These are phyloP conservation scores for Fratercula arctica DNA, from an alignment of 2,797 vertebrate genomes.

Conservation along the genomic window DNA sequence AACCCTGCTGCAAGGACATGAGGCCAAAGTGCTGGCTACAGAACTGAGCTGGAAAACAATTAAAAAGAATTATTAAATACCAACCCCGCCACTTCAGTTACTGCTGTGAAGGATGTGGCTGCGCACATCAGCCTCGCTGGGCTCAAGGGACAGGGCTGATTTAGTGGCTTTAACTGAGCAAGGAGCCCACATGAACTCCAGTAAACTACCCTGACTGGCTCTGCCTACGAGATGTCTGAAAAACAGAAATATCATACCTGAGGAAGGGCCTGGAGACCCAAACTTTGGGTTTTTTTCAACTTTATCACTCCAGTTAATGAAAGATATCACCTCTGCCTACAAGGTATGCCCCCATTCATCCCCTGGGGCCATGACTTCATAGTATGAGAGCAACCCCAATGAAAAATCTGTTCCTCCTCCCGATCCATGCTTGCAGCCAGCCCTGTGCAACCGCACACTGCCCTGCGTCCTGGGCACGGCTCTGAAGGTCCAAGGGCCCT, in stretches of 20 bases:
- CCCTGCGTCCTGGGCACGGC: neutral
- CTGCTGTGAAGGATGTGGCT: neutral
- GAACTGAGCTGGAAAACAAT: neutral
- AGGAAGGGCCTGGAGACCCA: neutral
- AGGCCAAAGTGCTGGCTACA: neutral
- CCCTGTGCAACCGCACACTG: neutral
- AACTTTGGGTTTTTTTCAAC: accelerated
- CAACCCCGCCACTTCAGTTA: neutral
- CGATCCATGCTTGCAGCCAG: neutral
- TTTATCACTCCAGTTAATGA: neutral
- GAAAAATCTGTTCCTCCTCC: neutral
- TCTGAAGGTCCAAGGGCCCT: neutral
- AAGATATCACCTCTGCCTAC: neutral
- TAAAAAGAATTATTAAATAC: neutral
- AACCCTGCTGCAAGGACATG: neutral
- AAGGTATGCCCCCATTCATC: accelerated
- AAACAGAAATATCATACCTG: neutral
- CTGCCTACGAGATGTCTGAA: neutral
- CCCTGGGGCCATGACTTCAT: neutral
- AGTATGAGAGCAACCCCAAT: neutral
- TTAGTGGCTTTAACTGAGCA: neutral
- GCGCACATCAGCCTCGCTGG: neutral
- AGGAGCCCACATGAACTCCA: neutral
- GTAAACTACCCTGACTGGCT: neutral
- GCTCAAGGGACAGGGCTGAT: accelerated